Percentiles rank a stretch among this genome's conserved stretches.
phyloP scores from a whole-genome alignment of 2,888 invertebrate genomes.

The Dascillus cervinus region DNA sequence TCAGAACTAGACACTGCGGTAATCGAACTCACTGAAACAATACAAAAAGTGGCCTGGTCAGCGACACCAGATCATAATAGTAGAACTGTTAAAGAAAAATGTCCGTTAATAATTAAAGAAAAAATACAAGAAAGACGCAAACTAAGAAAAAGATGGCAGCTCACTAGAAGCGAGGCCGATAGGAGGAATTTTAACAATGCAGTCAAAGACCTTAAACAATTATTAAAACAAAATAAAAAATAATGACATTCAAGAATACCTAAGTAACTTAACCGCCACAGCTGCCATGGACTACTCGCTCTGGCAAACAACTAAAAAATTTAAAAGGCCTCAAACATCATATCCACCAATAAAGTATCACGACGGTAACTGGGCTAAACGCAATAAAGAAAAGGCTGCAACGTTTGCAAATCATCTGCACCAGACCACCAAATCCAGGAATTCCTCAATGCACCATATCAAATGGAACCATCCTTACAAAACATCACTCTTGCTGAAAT shows the following conservation, averaged over 20 bases:
- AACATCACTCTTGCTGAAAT: slow-evolving; percentile 3
- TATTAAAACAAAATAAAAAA: background rate
- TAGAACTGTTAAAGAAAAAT: slow-evolving; percentile 3
- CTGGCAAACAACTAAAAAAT: slow-evolving; percentile 3
- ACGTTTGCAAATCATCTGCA: slow-evolving; percentile 4
- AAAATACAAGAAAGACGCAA: slow-evolving; percentile 1
- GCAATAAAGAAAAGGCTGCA: no score
- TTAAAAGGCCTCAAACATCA: slow-evolving; percentile 1
- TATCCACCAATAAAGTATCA: no score
- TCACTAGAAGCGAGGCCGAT: background rate
- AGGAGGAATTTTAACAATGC: background rate
- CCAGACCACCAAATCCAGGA: no score
- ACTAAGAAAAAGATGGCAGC: background rate
- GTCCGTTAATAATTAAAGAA: slow-evolving; percentile 2
- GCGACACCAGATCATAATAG: slow-evolving; percentile 3
- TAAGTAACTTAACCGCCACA: no score
- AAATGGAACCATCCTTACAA: slow-evolving; percentile 1
- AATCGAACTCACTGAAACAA: slow-evolving; percentile 4
- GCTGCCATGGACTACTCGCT: slow-evolving; percentile 3
- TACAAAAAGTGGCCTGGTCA: slow-evolving; percentile 2
- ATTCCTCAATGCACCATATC: slow-evolving; percentile 3
- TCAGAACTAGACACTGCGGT: no score
- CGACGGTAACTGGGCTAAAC: no score
- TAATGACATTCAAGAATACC: no score
- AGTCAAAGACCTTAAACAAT: slow-evolving; percentile 1